Conservation (phyloP, 2,113 vertebrate genomes). For the Meles meles region DNA sequence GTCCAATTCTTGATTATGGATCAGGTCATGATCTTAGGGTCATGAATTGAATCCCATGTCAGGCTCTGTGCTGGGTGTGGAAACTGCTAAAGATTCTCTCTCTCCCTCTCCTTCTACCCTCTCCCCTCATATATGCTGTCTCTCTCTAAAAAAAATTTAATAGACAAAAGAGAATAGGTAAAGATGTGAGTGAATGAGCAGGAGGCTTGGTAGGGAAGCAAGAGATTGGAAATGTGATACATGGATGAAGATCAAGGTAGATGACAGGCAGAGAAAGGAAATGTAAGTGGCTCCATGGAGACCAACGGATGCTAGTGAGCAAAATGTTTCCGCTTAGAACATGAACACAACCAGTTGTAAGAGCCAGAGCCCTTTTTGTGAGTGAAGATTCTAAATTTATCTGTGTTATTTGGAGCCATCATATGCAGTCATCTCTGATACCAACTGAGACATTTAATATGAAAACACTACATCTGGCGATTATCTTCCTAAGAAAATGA, state of each 20-base stretch:
- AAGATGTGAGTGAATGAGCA: not conserved
- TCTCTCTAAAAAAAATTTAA: not conserved
- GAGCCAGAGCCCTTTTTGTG: not conserved
- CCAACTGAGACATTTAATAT: not conserved
- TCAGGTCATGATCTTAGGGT: not conserved
- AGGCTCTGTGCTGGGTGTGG: not conserved
- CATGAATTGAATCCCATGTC: not conserved
- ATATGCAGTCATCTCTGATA: not conserved
- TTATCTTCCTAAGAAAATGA: constrained; percentile 35
- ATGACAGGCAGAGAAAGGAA: not conserved
- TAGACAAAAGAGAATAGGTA: not conserved
- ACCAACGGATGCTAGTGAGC: not conserved
- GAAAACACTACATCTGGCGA: constrained; percentile 34
- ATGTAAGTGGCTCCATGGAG: not conserved
- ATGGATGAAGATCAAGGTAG: not conserved
- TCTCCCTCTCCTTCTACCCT: not conserved
- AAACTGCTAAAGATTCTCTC: not conserved
- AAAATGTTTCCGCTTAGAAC: not conserved
- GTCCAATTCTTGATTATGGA: not conserved
- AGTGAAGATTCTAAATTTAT: constrained; percentile 33
- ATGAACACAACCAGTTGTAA: not conserved
- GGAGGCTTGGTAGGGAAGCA: not conserved
- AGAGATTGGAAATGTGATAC: not conserved
- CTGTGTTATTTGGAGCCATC: constrained; percentile 8
- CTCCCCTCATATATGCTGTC: not conserved